A percentile compares a stretch with the other conserved stretches of the same genome.
Evolutionary conservation across 1,140 invertebrate species (phyloP).

Genomic region (Zeugodacus cucurbitae): DNA sequence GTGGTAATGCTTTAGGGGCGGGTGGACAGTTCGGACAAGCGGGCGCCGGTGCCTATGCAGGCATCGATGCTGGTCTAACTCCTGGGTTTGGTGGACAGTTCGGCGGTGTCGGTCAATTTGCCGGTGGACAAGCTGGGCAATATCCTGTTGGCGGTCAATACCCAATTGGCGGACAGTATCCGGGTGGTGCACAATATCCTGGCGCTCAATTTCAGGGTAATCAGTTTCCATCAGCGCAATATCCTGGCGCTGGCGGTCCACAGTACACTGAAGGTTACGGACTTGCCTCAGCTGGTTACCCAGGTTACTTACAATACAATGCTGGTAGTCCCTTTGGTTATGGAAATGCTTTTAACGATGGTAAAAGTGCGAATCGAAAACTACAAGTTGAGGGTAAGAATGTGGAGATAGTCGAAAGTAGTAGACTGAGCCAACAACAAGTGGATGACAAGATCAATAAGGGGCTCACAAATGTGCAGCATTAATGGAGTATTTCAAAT

Average conservation of each 20-base stretch:
- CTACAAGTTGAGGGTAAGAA: constrained; percentile 54
- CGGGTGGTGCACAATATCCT: constrained; percentile 50
- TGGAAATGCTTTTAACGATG: constrained; percentile 19
- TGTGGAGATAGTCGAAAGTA: constrained; percentile 47
- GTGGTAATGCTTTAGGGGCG: not conserved
- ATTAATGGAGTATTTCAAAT: not conserved
- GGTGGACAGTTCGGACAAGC: constrained; percentile 5
- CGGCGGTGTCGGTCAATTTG: constrained; percentile 44
- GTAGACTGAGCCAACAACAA: constrained; percentile 8
- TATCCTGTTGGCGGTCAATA: constrained; percentile 52
- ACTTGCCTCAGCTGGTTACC: constrained; percentile 35
- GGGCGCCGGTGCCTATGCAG: constrained; percentile 44
- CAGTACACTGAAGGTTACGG: constrained; percentile 62
- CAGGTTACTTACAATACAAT: not conserved
- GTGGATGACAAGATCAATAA: constrained; percentile 59
- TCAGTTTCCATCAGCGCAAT: constrained; percentile 40
- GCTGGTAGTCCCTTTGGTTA: not conserved
- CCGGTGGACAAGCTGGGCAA: constrained; percentile 47
- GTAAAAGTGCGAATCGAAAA: not conserved
- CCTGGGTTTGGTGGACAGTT: constrained; percentile 50
- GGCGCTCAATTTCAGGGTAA: constrained; percentile 49
- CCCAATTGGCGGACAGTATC: constrained; percentile 52
- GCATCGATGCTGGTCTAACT: constrained; percentile 48
- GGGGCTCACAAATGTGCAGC: constrained; percentile 48
- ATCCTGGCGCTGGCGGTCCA: constrained; percentile 1